These are phyloP conservation scores for Notospermus geniculatus DNA, from an alignment of 1,140 invertebrate species.

Conservation along the genomic window DNA sequence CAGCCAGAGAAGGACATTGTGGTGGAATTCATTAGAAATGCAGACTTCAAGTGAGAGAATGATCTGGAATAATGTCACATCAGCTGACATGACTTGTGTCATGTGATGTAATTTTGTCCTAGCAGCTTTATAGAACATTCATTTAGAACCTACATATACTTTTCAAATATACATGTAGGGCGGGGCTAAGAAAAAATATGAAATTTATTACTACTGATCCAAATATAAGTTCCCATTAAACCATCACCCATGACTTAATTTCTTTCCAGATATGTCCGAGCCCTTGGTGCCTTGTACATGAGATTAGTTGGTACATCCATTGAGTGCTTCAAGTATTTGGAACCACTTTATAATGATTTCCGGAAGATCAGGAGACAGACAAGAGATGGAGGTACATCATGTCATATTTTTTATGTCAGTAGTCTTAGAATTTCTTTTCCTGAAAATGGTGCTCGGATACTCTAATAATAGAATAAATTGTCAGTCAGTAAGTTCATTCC, in stretches of 20 bases:
- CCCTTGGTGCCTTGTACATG: slow-evolving; percentile 95
- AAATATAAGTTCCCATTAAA: too few relatives aligned
- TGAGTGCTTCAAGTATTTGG: slow-evolving; percentile 98
- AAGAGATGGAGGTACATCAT: slow-evolving; percentile 66
- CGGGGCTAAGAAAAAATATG: too few relatives aligned
- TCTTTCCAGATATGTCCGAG: slow-evolving; percentile 83
- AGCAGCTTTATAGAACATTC: too few relatives aligned
- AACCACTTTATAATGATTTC: slow-evolving; percentile 97
- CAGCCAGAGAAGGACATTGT: slow-evolving; percentile 99
- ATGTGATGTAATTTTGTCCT: too few relatives aligned
- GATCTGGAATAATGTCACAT: slow-evolving; percentile 4
- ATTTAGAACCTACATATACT: too few relatives aligned
- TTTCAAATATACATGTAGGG: too few relatives aligned
- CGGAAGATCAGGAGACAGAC: slow-evolving; percentile 90
- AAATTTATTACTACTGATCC: too few relatives aligned
- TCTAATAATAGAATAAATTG: slow-evolving; percentile 1
- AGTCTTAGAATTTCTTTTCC: not conserved
- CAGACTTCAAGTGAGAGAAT: slow-evolving; percentile 86
- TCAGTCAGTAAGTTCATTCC: too few relatives aligned
- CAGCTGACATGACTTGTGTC: too few relatives aligned
- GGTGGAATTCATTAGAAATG: slow-evolving; percentile 98
- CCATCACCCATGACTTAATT: too few relatives aligned
- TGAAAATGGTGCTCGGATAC: not conserved
- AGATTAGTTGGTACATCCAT: slow-evolving; percentile 88
- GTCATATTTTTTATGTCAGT: slow-evolving; percentile 1